phyloP scores from a whole-genome alignment of 2,113 vertebrate genomes.

The Calidris pugnax region DNA sequence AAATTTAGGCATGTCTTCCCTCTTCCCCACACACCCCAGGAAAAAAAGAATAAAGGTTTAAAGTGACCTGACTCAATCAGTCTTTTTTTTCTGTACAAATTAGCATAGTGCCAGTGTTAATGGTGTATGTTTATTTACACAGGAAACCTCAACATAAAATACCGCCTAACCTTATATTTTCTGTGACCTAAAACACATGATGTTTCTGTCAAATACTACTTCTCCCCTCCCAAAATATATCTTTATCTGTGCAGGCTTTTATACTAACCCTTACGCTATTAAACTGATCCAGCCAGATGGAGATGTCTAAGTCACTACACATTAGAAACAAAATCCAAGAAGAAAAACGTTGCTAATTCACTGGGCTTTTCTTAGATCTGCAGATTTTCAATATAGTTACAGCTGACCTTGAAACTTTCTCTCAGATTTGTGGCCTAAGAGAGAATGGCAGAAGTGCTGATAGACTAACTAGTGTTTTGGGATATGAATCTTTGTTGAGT shows the following conservation, averaged over 20 bases:
- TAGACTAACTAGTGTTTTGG: constrained; percentile 59
- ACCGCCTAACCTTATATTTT: neutral
- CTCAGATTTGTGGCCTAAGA: constrained; percentile 58
- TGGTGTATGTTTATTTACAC: neutral
- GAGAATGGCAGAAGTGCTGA: constrained; percentile 52
- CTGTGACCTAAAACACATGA: neutral
- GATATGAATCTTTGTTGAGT: constrained; percentile 67
- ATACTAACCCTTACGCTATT: neutral
- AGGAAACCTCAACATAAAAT: neutral
- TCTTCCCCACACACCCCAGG: neutral
- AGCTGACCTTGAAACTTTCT: constrained; percentile 60
- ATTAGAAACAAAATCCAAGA: neutral
- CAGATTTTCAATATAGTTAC: constrained; percentile 23
- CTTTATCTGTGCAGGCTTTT: neutral
- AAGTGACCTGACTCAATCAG: neutral
- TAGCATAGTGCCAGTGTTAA: neutral
- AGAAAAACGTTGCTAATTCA: neutral
- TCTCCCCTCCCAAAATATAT: neutral
- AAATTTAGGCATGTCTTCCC: neutral
- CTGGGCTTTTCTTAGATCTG: constrained; percentile 12
- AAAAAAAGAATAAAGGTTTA: neutral
- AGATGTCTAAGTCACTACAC: neutral
- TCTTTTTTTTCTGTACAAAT: neutral
- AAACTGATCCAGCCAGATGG: neutral
- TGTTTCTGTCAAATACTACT: neutral